Evolutionary conservation across 2,797 vertebrate genomes (phyloP).

Genomic region (Myripristis murdjan): DNA sequence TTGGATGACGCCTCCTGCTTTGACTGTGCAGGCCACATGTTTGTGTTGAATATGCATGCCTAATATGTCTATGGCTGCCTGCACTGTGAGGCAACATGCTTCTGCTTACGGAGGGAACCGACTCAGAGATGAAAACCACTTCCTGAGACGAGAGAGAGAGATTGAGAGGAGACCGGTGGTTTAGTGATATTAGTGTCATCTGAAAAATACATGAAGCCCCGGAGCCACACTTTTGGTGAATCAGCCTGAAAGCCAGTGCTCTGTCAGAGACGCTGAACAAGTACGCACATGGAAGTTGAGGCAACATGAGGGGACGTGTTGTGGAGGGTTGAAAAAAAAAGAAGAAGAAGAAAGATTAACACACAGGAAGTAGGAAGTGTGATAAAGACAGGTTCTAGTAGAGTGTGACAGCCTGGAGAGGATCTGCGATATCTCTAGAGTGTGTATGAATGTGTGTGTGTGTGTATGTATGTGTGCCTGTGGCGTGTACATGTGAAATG

Average conservation of each 20-base stretch:
- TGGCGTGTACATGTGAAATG: slow-evolving; percentile 51
- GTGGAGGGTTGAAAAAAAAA: slow-evolving; percentile 38
- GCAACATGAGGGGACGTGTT: slow-evolving; percentile 70
- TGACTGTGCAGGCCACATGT: not conserved
- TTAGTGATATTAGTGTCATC: slow-evolving; percentile 41
- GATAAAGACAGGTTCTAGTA: slow-evolving; percentile 31
- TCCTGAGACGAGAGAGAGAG: slow-evolving; percentile 62
- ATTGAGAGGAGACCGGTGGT: slow-evolving; percentile 28
- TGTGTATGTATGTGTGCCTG: slow-evolving; percentile 22
- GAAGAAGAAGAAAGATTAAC: slow-evolving; percentile 72
- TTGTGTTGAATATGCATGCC: not conserved
- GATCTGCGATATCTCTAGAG: slow-evolving; percentile 54
- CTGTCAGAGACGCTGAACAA: slow-evolving; percentile 30
- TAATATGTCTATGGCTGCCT: not conserved
- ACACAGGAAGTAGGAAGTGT: slow-evolving; percentile 87
- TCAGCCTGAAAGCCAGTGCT: slow-evolving; percentile 21
- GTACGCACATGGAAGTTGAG: slow-evolving; percentile 64
- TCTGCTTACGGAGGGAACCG: slow-evolving; percentile 19
- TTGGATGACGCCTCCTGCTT: not conserved
- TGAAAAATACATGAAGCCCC: slow-evolving; percentile 33
- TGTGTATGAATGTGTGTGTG: slow-evolving; percentile 21
- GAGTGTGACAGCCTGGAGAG: slow-evolving; percentile 26
- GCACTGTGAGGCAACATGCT: slow-evolving; percentile 24
- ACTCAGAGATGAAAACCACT: slow-evolving; percentile 62
- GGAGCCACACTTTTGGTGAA: slow-evolving; percentile 5